These are phyloP conservation scores for Tragelaphus strepsiceros DNA, from an alignment of 2,113 vertebrate genomes.

Conservation along the genomic window DNA sequence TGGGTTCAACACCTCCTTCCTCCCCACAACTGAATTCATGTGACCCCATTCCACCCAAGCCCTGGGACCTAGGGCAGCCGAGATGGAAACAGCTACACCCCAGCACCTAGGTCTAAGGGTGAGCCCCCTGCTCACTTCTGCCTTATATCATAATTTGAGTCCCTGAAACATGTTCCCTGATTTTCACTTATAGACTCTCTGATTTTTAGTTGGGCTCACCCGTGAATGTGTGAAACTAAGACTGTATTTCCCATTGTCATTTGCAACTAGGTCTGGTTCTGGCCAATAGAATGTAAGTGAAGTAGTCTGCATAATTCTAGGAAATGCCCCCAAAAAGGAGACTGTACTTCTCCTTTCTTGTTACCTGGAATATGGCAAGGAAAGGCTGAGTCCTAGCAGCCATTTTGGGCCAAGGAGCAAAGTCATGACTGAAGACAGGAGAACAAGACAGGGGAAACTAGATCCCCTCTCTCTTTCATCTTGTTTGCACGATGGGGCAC, in stretches of 20 bases:
- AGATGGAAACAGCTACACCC: neutral
- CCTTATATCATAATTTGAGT: neutral
- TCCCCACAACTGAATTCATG: neutral
- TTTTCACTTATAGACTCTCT: neutral
- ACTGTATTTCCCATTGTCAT: neutral
- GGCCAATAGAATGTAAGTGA: neutral
- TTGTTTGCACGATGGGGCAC: neutral
- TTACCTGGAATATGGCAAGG: neutral
- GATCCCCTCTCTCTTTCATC: neutral
- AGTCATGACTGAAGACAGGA: neutral
- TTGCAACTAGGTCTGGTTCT: neutral
- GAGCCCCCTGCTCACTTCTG: neutral
- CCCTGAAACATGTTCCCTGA: neutral
- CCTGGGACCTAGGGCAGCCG: neutral
- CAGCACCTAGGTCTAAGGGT: neutral
- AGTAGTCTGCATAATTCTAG: neutral
- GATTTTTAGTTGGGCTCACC: neutral
- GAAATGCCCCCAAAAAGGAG: neutral
- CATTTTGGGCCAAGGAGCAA: neutral
- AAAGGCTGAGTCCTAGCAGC: neutral
- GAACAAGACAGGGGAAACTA: neutral
- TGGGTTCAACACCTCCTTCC: neutral
- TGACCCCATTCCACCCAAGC: neutral
- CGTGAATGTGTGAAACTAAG: neutral
- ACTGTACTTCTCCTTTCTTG: neutral